Evolutionary conservation across 2,888 invertebrate genomes (phyloP).

Genomic region (Andrena marginata): DNA sequence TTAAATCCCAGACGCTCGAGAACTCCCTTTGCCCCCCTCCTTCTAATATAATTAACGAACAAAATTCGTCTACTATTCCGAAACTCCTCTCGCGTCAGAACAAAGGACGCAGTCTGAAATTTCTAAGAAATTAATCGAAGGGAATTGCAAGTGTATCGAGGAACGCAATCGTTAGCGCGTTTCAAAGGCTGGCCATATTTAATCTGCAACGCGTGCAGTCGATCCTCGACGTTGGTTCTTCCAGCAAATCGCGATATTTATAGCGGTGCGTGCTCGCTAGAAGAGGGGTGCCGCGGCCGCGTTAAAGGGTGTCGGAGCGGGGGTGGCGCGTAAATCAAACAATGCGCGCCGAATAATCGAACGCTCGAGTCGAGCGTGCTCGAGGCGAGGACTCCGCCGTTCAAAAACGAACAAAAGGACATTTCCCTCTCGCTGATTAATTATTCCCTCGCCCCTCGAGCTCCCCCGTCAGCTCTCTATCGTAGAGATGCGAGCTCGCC

Average conservation of each 20-base stretch:
- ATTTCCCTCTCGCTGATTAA: conserved; percentile 41
- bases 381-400: conserved; percentile 34
- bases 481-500: background rate
- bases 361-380: conserved; percentile 54
- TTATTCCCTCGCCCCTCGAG: conserved; percentile 39
- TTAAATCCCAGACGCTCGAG: no score
- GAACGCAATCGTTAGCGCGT: conserved; percentile 12
- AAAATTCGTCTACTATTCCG: no score
- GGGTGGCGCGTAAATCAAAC: conserved; percentile 50
- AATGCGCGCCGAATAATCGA: conserved; percentile 59
- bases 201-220: background rate
- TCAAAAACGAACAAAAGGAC: conserved; percentile 47
- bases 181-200: background rate
- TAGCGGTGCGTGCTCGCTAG: conserved; percentile 39
- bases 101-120: no score
- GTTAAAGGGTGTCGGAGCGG: conserved; percentile 51
- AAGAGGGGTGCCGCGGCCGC: conserved; percentile 40
- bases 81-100: no score
- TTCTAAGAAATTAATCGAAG: no score
- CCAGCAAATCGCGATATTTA: conserved; percentile 43
- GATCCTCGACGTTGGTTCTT: conserved; percentile 24
- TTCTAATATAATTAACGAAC: no score
- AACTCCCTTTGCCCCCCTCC: no score
- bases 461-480: background rate
- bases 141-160: background rate